phyloP scores from a whole-genome alignment of 2,797 vertebrate genomes.

The Hafferia zeledoni region DNA sequence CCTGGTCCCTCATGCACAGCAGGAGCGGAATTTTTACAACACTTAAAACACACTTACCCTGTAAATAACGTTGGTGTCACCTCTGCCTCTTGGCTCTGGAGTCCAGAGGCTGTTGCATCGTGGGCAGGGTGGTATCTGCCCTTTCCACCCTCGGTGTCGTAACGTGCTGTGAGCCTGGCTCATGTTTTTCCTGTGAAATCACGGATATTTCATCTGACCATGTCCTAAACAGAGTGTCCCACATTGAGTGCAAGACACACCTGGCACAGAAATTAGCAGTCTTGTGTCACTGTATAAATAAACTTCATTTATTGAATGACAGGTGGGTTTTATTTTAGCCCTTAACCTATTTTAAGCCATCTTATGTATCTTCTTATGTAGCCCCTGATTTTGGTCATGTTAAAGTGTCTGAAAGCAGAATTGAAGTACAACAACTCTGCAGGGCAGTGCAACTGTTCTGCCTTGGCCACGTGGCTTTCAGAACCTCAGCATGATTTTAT shows the following conservation, averaged over 20 bases:
- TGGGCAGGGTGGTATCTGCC: neutral
- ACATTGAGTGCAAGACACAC: rapidly evolving
- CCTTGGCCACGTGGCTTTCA: neutral
- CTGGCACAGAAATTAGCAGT: neutral
- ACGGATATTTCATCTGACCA: rapidly evolving
- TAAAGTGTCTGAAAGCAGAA: neutral
- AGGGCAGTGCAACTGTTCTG: neutral
- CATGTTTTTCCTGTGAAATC: neutral
- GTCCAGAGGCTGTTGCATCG: neutral
- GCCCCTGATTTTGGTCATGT: neutral
- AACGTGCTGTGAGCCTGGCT: neutral
- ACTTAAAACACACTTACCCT: neutral
- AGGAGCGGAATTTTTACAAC: neutral
- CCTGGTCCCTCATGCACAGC: neutral
- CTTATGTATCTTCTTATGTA: neutral
- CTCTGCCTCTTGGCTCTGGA: neutral
- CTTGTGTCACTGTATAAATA: neutral
- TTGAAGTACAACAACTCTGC: neutral
- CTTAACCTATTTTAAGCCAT: neutral
- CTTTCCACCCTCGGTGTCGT: neutral
- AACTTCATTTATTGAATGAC: neutral
- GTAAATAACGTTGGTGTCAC: neutral
- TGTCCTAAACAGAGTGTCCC: neutral
- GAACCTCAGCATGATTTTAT: neutral
- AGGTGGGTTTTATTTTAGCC: neutral